Conservation (phyloP, 2,113 vertebrate genomes). For the Barbus barbus region DNA sequence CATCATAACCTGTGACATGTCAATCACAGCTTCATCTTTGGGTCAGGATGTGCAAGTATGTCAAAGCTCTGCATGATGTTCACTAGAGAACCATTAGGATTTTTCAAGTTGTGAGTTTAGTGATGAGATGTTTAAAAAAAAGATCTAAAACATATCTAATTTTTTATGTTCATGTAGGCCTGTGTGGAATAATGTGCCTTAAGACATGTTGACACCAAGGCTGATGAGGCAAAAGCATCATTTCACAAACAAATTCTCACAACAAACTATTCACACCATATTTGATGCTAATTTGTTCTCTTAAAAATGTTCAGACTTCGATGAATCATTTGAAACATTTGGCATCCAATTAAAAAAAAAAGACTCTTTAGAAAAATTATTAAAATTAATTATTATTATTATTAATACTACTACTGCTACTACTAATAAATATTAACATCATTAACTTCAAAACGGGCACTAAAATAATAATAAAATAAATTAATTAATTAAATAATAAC, state of each 20-base stretch:
- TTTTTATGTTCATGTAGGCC: background rate
- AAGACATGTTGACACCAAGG: background rate
- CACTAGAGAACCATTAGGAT: background rate
- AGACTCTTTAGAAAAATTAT: no score
- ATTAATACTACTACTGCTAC: no score
- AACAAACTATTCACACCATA: background rate
- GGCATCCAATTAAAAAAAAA: background rate
- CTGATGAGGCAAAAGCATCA: background rate
- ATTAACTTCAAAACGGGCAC: no score
- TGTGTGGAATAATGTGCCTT: background rate
- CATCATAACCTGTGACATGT: conserved; percentile 56
- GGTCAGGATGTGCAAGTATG: background rate
- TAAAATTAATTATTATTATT: no score
- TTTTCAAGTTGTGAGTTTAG: background rate
- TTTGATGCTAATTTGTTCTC: background rate
- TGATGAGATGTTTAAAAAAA: background rate
- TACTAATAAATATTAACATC: no score
- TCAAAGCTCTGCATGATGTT: background rate
- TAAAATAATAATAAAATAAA: no score
- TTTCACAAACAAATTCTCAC: background rate
- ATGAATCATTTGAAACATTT: background rate
- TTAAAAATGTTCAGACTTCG: background rate
- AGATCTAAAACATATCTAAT: background rate
- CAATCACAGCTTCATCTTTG: conserved; percentile 30
- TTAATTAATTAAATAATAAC: no score